Percentiles rank a stretch among this genome's conserved stretches.
Evolutionary conservation across 92 coral and sea anemone genomes (phyloP).

Genomic region (Pocillopora meandrina): DNA sequence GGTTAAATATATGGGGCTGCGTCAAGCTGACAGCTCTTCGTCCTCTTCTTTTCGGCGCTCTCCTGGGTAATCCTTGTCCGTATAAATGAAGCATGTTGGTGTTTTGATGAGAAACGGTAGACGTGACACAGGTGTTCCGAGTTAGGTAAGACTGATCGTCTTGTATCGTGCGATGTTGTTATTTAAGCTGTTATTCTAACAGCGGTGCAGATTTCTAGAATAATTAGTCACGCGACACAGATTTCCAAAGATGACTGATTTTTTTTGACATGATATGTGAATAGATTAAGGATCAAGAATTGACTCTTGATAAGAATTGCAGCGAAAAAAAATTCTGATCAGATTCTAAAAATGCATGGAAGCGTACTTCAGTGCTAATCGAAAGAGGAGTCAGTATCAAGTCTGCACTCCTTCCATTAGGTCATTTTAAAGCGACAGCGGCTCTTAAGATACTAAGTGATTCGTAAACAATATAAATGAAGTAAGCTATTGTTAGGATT

Average conservation of each 20-base stretch:
- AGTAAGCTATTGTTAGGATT: no score
- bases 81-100: constrained; percentile 30
- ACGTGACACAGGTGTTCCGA: background rate
- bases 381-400: background rate
- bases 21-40: background rate
- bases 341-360: background rate
- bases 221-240: constrained; percentile 5
- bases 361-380: background rate
- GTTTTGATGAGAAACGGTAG: background rate
- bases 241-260: background rate
- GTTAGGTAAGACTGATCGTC: background rate
- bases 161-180: background rate
- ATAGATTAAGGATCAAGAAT: constrained; percentile 6
- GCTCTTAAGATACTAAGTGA: no score
- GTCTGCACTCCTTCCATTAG: background rate
- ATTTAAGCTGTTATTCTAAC: background rate
- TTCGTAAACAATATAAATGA: no score
- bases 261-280: background rate
- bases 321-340: background rate
- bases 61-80: constrained; percentile 1
- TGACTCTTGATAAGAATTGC: background rate
- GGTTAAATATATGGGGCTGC: background rate
- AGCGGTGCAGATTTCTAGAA: background rate
- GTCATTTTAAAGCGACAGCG: no score
- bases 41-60: background rate